Percentiles rank a stretch among this genome's conserved stretches.
Evolutionary conservation across 2,113 vertebrate genomes (phyloP).

Genomic region (Thalassoma bifasciatum): DNA sequence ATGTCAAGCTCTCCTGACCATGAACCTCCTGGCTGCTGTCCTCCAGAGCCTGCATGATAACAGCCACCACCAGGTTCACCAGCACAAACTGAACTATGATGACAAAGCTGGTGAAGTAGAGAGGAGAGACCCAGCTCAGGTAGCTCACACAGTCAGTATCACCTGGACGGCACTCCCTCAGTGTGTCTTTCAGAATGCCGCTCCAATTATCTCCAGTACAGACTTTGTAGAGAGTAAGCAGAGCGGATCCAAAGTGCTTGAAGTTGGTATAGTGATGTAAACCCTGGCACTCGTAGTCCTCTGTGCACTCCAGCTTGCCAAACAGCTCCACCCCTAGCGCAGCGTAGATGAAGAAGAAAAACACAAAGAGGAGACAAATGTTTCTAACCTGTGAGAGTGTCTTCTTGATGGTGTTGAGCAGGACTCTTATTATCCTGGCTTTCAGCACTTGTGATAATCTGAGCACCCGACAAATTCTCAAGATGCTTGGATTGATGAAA

Average conservation of each 20-base stretch:
- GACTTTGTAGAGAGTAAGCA: not conserved
- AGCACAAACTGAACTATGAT: slow-evolving; percentile 35
- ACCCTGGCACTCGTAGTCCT: not conserved
- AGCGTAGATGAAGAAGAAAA: slow-evolving; percentile 96
- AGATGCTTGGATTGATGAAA: slow-evolving; percentile 25
- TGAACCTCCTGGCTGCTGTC: not conserved
- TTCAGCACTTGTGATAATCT: slow-evolving; percentile 18
- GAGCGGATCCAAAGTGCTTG: slow-evolving; percentile 13
- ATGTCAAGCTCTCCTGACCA: too few relatives aligned
- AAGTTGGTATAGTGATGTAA: slow-evolving; percentile 3
- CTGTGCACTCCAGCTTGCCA: slow-evolving; percentile 82
- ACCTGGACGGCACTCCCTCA: not conserved
- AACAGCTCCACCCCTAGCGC: slow-evolving; percentile 95
- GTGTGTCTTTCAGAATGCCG: slow-evolving; percentile 13
- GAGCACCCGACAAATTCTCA: slow-evolving; percentile 8
- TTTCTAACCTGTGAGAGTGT: slow-evolving; percentile 84
- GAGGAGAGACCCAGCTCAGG: not conserved
- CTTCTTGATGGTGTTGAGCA: slow-evolving; percentile 11
- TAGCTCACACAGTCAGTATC: not conserved
- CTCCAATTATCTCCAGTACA: slow-evolving; percentile 47
- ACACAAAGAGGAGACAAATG: slow-evolving; percentile 92
- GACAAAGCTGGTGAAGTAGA: not conserved
- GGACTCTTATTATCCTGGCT: not conserved
- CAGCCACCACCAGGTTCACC: slow-evolving; percentile 25
- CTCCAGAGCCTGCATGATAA: slow-evolving; percentile 5